These are phyloP conservation scores for Zaprionus ghesquierei DNA, from an alignment of 1,140 invertebrate species.

Conservation along the genomic window DNA sequence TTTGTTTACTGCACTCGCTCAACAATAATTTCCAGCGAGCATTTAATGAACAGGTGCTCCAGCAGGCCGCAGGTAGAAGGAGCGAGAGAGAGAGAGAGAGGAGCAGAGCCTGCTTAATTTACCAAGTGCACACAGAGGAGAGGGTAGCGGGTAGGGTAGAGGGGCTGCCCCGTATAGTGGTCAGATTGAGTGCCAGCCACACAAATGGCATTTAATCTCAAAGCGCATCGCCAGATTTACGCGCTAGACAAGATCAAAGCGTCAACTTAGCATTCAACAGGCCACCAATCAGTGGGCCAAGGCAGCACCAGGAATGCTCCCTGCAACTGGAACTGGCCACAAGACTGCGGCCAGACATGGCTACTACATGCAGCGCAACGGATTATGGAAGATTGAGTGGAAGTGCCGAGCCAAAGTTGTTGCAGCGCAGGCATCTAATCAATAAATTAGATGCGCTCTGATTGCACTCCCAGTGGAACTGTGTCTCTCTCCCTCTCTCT, in stretches of 20 bases:
- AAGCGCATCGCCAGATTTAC: conserved; percentile 76
- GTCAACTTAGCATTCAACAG: conserved; percentile 78
- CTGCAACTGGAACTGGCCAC: not conserved
- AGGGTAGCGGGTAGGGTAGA: too few species aligned
- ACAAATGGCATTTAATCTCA: conserved; percentile 73
- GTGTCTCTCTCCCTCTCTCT: not conserved
- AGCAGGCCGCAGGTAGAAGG: not conserved
- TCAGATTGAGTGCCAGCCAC: conserved; percentile 44
- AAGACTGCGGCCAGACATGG: not conserved
- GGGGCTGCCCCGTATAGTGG: not conserved
- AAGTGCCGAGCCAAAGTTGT: conserved; percentile 7
- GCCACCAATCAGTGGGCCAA: conserved; percentile 64
- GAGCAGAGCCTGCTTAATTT: conserved; percentile 42
- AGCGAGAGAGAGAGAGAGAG: too few species aligned
- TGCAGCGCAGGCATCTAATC: conserved; percentile 18
- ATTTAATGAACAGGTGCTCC: conserved; percentile 75
- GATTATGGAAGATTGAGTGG: conserved; percentile 32
- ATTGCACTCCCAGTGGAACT: conserved; percentile 8
- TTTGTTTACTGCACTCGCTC: conserved; percentile 74
- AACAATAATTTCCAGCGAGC: conserved; percentile 66
- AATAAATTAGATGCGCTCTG: conserved; percentile 37
- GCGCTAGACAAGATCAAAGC: conserved; percentile 76
- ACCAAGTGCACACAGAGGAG: conserved; percentile 39
- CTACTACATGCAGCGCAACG: conserved; percentile 8
- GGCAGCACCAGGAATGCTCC: not conserved